Evolutionary conservation across 2,113 vertebrate species (phyloP).

Genomic region (Odocoileus virginianus): DNA sequence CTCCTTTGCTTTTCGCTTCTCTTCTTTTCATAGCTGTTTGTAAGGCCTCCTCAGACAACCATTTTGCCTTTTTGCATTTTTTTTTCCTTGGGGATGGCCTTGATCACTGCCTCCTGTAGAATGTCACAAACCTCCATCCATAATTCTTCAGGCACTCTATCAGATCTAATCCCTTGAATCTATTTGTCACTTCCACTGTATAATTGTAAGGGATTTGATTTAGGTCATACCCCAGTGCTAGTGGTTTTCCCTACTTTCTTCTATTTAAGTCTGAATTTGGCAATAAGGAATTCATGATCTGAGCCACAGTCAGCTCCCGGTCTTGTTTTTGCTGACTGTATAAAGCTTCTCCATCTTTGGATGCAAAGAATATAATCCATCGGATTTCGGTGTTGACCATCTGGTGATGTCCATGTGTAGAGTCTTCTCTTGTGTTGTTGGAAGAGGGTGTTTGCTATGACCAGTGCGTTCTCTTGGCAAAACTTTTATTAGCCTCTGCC

Average conservation of each 20-base stretch:
- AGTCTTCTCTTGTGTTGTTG: background rate
- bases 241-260: background rate
- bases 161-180: background rate
- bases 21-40: background rate
- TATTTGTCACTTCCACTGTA: background rate
- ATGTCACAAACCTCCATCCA: background rate
- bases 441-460: background rate
- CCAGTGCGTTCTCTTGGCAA: background rate
- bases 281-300: background rate
- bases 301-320: background rate
- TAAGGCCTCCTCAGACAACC: background rate
- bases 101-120: background rate
- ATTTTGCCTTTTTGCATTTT: background rate
- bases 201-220: background rate
- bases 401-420: background rate
- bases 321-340: background rate
- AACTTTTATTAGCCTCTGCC: background rate
- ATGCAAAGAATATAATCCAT: background rate
- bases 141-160: background rate
- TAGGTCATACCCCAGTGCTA: background rate
- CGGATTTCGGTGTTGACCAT: fast-evolving
- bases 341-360: background rate
- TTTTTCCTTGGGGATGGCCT: background rate
- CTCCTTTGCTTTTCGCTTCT: background rate
- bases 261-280: background rate